Conservation (phyloP, 2,113 vertebrate genomes). For the Balaeniceps rex region DNA sequence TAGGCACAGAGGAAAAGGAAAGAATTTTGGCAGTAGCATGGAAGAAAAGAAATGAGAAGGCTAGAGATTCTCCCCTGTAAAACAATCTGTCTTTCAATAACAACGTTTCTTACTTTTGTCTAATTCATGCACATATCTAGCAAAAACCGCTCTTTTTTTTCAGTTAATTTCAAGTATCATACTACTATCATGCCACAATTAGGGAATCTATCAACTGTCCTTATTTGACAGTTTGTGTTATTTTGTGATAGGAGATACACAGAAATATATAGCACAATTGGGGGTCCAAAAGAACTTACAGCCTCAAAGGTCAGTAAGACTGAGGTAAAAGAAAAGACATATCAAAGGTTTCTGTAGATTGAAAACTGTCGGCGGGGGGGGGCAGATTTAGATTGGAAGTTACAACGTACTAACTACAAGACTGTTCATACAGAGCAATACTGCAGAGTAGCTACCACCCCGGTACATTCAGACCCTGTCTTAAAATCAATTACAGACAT, state of each 20-base stretch:
- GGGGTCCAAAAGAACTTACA: not conserved
- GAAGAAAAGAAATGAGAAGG: not conserved
- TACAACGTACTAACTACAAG: not conserved
- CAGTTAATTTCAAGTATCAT: not conserved
- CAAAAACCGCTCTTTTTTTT: not conserved
- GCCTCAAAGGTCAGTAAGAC: not conserved
- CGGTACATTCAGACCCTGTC: not conserved
- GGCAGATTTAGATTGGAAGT: not conserved
- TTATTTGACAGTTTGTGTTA: not conserved
- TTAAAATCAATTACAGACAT: not conserved
- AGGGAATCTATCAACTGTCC: not conserved
- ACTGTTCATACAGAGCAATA: not conserved
- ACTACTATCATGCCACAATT: not conserved
- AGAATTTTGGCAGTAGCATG: not conserved
- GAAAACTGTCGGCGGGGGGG: not conserved
- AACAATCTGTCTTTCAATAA: not conserved
- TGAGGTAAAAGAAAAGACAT: not conserved
- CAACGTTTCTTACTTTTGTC: not conserved
- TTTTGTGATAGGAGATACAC: not conserved
- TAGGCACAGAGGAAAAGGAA: not conserved
- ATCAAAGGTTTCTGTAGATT: not conserved
- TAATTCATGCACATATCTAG: not conserved
- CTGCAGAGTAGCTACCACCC: not conserved
- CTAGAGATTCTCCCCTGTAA: not conserved
- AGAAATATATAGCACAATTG: not conserved